Conservation (phyloP, 2,888 invertebrate genomes). For the Abscondita cerata region DNA sequence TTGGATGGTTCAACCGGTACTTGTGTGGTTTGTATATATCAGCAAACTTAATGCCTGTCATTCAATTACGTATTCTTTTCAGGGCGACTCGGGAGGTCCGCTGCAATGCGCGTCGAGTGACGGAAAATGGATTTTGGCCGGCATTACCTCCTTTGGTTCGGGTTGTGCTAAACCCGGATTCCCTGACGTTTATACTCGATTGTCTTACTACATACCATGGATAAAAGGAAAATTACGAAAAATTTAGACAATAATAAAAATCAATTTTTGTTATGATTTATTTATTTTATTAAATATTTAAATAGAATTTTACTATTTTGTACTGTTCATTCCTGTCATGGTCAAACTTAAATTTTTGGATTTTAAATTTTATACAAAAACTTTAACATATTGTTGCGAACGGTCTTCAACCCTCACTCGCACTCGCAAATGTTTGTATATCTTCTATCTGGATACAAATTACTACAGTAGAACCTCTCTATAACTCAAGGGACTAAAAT, state of each 20-base stretch:
- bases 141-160: conserved; percentile 90
- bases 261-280: background rate
- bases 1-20: conserved; percentile 87
- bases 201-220: conserved; percentile 87
- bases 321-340: no score
- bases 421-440: no score
- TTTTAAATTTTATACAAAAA: no score
- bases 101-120: conserved; percentile 80
- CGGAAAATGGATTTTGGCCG: conserved; percentile 87
- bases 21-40: conserved; percentile 76
- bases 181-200: conserved; percentile 87
- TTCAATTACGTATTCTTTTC: conserved; percentile 37
- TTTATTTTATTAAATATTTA: background rate
- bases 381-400: background rate
- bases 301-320: background rate
- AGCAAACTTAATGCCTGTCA: no score
- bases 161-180: conserved; percentile 89
- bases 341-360: no score
- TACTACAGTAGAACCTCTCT: no score
- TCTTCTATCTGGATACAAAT: no score
- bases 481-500: no score
- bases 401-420: no score
- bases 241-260: conserved; percentile 27
- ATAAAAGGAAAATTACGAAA: conserved; percentile 61
- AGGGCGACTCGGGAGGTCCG: conserved; percentile 93